These are phyloP conservation scores for Trachemys scripta DNA, from an alignment of 2,113 vertebrate genomes.

Conservation along the genomic window DNA sequence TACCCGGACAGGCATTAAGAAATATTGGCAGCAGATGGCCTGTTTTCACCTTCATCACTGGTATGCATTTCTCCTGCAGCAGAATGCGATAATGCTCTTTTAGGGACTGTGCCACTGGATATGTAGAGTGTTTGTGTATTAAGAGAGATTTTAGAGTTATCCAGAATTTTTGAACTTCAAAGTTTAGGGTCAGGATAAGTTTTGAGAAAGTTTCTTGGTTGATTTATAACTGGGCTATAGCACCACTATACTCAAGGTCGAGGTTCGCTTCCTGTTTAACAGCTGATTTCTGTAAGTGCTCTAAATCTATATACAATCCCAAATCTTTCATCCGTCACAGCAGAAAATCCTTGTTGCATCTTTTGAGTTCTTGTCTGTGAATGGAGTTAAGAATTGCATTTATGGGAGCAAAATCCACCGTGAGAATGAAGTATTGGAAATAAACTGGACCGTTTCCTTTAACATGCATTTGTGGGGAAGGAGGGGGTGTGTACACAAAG, in stretches of 20 bases:
- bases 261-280: rapidly evolving
- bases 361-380: rapidly evolving
- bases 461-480: rapidly evolving
- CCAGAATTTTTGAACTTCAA: neutral
- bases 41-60: rapidly evolving
- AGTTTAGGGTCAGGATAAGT: neutral
- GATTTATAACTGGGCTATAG: neutral
- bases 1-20: neutral
- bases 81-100: neutral
- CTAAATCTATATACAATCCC: neutral
- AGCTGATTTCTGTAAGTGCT: neutral
- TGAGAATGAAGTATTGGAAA: neutral
- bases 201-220: rapidly evolving
- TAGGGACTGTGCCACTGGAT: rapidly evolving
- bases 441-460: neutral
- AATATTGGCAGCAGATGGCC: neutral
- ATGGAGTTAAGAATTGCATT: neutral
- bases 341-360: neutral
- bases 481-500: neutral
- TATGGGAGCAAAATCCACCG: neutral
- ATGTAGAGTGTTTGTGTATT: neutral
- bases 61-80: no score
- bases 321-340: neutral
- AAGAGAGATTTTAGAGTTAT: neutral
- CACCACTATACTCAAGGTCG: neutral